Conservation (phyloP, 1,140 invertebrate genomes). For the Danaus melanippus region DNA sequence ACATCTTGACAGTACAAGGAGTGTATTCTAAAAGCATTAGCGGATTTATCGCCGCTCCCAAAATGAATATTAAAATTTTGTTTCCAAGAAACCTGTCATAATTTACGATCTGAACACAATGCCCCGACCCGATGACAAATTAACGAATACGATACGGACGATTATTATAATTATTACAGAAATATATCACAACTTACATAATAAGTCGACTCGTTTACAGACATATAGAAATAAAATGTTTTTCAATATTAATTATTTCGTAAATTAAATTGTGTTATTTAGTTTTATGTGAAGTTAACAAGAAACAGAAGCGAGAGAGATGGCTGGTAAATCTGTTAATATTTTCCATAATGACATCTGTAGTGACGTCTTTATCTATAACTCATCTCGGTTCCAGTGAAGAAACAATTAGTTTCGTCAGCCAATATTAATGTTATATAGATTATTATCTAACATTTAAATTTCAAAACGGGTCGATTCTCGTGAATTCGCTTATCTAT, state of each 20-base stretch:
- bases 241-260: too few species aligned
- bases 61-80: slow-evolving; percentile 29
- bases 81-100: slow-evolving; percentile 46
- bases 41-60: slow-evolving; percentile 33
- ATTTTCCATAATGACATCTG: too few species aligned
- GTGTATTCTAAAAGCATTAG: slow-evolving; percentile 28
- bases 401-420: slow-evolving; percentile 11
- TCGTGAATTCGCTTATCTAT: too few species aligned
- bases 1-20: slow-evolving; percentile 11
- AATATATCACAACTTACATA: not conserved
- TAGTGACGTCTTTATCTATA: too few species aligned
- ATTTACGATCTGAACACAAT: slow-evolving; percentile 43
- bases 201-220: too few species aligned
- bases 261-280: too few species aligned
- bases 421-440: slow-evolving; percentile 7
- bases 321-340: too few species aligned
- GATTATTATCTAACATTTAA: slow-evolving; percentile 3
- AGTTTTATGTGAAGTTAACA: too few species aligned
- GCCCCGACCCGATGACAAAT: slow-evolving; percentile 49
- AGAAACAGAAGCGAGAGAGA: too few species aligned
- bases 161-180: slow-evolving; percentile 53
- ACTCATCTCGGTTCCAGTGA: slow-evolving; percentile 9
- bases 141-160: slow-evolving; percentile 49
- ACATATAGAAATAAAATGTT: too few species aligned
- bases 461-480: too few species aligned